Base-by-base conservation (phyloP, 2,888 invertebrate genomes). In the Melinaea marsaeus region DNA sequence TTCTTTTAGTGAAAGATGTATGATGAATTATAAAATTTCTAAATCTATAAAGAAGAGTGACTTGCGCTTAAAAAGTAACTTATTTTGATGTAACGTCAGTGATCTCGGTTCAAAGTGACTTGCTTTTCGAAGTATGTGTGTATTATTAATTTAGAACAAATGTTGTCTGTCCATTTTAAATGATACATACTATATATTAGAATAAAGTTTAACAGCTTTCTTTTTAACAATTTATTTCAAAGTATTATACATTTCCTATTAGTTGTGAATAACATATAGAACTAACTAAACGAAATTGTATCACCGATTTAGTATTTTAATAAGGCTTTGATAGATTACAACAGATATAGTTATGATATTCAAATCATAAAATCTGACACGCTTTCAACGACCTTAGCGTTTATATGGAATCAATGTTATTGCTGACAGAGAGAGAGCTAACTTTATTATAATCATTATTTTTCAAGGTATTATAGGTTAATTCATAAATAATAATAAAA, bases 371-470 rank as follows among this genome's bases (percentile, higher is more conserved):
- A 60, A 57, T 64, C 46, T 37, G 60, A 60, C 57, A 64, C 63
- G 57, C 57, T 64, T 64, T 64, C 63, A 55, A 57, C 46, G 60
- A 60, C 60, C 60, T 64, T 57, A 57, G 46, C 63, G 63, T 55
- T 55, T 37, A 35, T 22, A 11, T 46, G 11, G 32, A 51, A 51
- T 58, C 46, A 13, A 34, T 57, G 56, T 63, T 54, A 22, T 60
- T 54, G 48, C 58, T 55, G 45, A 37, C 59, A 51, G 51, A 33
- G 58, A 13, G 51, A 54, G 59, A 37, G 32, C 32, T 59, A 11
- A 9, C 33, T n/a, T 47, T 47, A 46, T 58, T n/a, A 58, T 3
- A n/a, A 47, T 13, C 7, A 6, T 34, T 42, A 13, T 32, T 3
- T 3, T 59, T 13, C 7, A 58, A 58, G 46, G 46, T 58, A 33